Percentiles rank a stretch among this genome's conserved stretches.
These are phyloP conservation scores for Pseudotriccus pelzelni DNA, from an alignment of 2,797 vertebrate genomes.

Conservation along the genomic window DNA sequence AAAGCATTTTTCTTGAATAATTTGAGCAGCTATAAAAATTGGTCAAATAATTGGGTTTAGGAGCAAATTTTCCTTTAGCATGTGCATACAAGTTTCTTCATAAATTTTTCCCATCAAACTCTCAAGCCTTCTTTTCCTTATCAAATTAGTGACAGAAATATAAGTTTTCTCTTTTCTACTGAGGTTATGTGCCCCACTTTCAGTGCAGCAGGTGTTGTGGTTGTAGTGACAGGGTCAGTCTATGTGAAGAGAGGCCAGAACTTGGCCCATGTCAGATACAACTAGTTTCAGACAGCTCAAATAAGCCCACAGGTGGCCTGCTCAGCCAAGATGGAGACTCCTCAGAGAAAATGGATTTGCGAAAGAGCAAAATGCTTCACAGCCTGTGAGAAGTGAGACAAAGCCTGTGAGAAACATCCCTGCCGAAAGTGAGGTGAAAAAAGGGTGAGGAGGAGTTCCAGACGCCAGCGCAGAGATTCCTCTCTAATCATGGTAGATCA, in stretches of 20 bases:
- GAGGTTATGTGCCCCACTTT: background rate
- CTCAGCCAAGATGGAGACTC: background rate
- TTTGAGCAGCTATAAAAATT: background rate
- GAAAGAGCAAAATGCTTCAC: background rate
- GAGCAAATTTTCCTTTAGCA: background rate
- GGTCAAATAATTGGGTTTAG: background rate
- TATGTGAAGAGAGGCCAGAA: background rate
- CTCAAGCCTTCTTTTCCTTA: background rate
- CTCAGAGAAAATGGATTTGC: background rate
- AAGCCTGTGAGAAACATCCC: background rate
- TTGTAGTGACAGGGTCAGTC: background rate
- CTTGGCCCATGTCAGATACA: background rate
- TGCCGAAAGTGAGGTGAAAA: background rate
- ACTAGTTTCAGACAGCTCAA: background rate
- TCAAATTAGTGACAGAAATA: background rate
- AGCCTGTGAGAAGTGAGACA: background rate
- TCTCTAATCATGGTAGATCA: background rate
- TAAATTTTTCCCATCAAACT: background rate
- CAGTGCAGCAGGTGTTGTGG: rapidly evolving
- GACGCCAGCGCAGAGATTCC: background rate
- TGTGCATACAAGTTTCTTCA: background rate
- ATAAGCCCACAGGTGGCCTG: background rate
- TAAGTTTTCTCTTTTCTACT: background rate
- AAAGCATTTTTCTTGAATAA: background rate
- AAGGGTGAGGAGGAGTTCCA: background rate